phyloP scores from a whole-genome alignment of 2,797 vertebrate species.

The Cuculus canorus region DNA sequence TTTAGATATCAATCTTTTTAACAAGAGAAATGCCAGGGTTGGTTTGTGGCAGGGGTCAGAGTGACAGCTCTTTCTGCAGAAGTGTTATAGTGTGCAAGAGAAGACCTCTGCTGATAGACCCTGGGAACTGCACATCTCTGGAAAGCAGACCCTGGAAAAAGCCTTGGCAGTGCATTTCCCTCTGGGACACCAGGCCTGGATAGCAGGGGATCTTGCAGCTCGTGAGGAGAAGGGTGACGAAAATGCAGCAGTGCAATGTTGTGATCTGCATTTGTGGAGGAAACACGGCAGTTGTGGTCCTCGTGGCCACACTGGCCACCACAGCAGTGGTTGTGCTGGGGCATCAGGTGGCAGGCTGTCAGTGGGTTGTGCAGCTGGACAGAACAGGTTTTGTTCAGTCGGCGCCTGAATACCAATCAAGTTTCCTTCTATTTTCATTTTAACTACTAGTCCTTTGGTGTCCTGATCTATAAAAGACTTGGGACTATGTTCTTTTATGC shows the following conservation, averaged over 20 bases:
- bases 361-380: neutral
- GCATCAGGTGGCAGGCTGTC: neutral
- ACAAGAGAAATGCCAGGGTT: neutral
- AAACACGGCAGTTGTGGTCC: fast-evolving
- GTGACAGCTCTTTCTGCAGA: neutral
- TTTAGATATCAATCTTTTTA: neutral
- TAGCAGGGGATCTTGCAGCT: neutral
- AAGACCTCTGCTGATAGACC: conserved; percentile 50
- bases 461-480: neutral
- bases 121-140: neutral
- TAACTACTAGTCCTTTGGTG: neutral
- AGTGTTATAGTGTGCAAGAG: neutral
- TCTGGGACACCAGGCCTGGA: neutral
- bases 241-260: neutral
- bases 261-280: fast-evolving
- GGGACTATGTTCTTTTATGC: neutral
- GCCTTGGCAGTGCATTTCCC: neutral
- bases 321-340: neutral
- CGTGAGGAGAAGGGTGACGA: neutral
- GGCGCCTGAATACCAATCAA: neutral
- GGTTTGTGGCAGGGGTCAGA: neutral
- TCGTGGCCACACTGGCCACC: fast-evolving
- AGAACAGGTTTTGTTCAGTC: neutral
- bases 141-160: neutral
- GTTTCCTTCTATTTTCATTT: neutral